Conservation (phyloP, 2,797 vertebrate genomes). For the Chaenodraco wilsoni region DNA sequence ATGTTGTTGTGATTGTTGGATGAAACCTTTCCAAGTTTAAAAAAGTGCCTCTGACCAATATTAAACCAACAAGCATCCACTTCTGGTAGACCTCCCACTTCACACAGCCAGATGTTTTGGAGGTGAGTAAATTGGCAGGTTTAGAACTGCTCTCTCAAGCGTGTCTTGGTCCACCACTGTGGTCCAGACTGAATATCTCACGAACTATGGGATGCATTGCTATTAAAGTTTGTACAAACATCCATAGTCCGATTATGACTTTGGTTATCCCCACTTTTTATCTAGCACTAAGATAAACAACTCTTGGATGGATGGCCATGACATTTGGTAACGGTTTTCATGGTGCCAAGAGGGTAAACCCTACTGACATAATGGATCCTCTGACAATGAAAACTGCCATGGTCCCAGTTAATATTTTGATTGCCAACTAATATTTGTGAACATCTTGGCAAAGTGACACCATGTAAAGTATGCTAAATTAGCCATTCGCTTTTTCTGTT, state of each 20-base stretch:
- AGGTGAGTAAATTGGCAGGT: background rate
- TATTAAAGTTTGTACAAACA: background rate
- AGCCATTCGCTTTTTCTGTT: background rate
- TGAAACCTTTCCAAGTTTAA: background rate
- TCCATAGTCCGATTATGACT: background rate
- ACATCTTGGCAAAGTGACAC: background rate
- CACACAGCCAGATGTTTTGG: background rate
- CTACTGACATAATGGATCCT: background rate
- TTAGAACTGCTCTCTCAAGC: background rate
- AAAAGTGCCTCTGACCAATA: background rate
- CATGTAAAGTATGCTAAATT: background rate
- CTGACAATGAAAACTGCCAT: background rate
- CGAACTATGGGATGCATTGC: background rate
- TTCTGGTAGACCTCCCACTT: background rate
- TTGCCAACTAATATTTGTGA: background rate
- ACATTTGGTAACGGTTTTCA: background rate
- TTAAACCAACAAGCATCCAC: conserved; percentile 6
- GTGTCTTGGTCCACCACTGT: background rate
- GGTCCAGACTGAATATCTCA: background rate
- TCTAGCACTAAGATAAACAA: background rate
- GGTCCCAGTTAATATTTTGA: background rate
- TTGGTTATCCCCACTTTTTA: background rate
- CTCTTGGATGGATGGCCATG: background rate
- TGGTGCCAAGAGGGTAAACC: background rate
- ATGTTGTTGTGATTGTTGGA: background rate